Evolutionary conservation across 2,113 vertebrate genomes (phyloP).

Genomic region (Syngnathus floridae): DNA sequence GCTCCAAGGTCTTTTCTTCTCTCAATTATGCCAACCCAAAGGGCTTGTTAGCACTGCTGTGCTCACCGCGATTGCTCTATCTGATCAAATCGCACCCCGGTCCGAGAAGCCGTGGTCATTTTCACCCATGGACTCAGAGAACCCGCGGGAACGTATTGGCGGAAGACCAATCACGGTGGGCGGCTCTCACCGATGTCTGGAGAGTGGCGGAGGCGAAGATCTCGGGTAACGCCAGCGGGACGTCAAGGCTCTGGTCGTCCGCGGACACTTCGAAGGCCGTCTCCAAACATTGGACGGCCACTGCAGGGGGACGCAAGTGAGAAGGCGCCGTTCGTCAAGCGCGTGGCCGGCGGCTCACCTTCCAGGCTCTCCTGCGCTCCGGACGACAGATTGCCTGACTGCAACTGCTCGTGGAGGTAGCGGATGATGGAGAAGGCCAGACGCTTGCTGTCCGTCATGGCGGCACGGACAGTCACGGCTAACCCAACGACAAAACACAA

Average conservation of each 20-base stretch:
- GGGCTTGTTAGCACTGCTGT: too few species aligned
- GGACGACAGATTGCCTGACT: constrained; percentile 74
- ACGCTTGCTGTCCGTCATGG: constrained; percentile 88
- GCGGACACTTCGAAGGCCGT: constrained; percentile 85
- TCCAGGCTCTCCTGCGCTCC: constrained; percentile 94
- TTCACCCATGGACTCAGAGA: too few species aligned
- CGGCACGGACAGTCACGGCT: constrained; percentile 29
- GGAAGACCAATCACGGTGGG: too few species aligned
- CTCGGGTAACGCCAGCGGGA: constrained; percentile 80
- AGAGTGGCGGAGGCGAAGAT: constrained; percentile 73
- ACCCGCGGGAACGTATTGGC: too few species aligned
- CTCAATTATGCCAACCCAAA: too few species aligned
- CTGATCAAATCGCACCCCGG: too few species aligned
- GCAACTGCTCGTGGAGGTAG: constrained; percentile 86
- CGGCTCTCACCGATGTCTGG: not conserved
- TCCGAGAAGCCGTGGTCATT: too few species aligned
- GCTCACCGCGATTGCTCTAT: too few species aligned
- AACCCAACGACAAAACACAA: not conserved
- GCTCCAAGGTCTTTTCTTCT: too few species aligned
- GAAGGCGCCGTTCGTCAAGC: not conserved
- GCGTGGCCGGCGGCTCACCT: constrained; percentile 63
- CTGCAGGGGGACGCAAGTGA: constrained; percentile 53
- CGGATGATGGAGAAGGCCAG: constrained; percentile 90
- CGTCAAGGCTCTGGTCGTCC: constrained; percentile 78
- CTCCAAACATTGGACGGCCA: constrained; percentile 95